Evolutionary conservation across 1,140 invertebrate species (phyloP).

Genomic region (Neodiprion virginianus): DNA sequence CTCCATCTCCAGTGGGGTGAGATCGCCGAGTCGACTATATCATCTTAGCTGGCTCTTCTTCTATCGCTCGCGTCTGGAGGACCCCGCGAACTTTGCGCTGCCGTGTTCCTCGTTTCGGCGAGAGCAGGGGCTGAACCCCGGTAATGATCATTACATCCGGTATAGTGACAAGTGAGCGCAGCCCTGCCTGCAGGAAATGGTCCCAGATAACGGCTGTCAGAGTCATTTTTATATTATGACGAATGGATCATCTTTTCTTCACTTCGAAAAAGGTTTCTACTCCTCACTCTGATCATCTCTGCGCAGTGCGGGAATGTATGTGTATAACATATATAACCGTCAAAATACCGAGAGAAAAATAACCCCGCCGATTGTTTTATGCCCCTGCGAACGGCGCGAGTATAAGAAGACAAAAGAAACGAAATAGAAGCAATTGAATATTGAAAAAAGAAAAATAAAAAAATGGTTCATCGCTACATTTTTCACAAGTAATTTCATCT

Average conservation of each 20-base stretch:
- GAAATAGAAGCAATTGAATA: too few species aligned
- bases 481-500: too few species aligned
- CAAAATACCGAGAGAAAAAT: too few species aligned
- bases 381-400: too few species aligned
- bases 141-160: slow-evolving; percentile 62
- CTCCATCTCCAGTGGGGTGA: slow-evolving; percentile 12
- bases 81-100: slow-evolving; percentile 9
- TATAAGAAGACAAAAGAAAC: too few species aligned
- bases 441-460: too few species aligned
- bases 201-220: slow-evolving; percentile 57
- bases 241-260: slow-evolving; percentile 54
- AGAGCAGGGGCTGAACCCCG: slow-evolving; percentile 24
- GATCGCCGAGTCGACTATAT: slow-evolving; percentile 36
- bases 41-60: slow-evolving; percentile 34
- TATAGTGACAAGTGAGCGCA: slow-evolving; percentile 56
- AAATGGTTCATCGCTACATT: too few species aligned
- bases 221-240: slow-evolving; percentile 59
- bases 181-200: slow-evolving; percentile 55
- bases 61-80: slow-evolving; percentile 10
- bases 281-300: neutral
- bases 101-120: slow-evolving; percentile 16
- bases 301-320: neutral
- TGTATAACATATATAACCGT: too few species aligned
- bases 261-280: neutral
- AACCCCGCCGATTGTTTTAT: too few species aligned